Percentiles rank a stretch among this genome's conserved stretches.
Conservation (phyloP, 2,888 invertebrate species). For the Eilema depressum region DNA sequence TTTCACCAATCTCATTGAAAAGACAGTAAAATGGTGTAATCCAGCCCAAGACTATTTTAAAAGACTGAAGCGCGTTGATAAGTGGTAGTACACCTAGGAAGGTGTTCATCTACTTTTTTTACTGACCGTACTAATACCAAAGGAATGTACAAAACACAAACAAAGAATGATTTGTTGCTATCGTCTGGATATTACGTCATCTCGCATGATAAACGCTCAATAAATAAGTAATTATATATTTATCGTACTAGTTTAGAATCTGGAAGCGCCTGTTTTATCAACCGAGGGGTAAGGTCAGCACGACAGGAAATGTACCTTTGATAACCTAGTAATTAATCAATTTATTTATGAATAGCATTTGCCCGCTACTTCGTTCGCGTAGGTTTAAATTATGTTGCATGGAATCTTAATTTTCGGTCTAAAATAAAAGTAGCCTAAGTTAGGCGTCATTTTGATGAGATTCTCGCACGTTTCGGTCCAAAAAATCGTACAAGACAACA, state of each 20-base stretch:
- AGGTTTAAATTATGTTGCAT: no score
- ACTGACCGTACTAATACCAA: not conserved
- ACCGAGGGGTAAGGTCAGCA: slow-evolving; percentile 39
- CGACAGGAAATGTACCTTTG: slow-evolving; percentile 38
- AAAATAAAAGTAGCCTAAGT: no score
- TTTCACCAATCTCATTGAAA: no score
- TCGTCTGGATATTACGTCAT: not conserved
- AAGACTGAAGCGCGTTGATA: not conserved
- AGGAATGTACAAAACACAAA: not conserved
- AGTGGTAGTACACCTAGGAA: no score
- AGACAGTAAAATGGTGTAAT: no score
- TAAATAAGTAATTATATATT: slow-evolving; percentile 12
- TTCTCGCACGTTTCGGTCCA: no score
- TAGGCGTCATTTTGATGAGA: no score
- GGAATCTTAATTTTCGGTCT: no score
- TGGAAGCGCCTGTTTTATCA: slow-evolving; percentile 22
- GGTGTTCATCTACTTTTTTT: not conserved
- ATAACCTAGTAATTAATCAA: slow-evolving; percentile 48
- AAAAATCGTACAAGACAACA: no score
- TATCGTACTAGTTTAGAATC: slow-evolving; percentile 23
- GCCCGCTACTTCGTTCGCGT: no score
- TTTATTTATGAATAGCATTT: slow-evolving; percentile 15
- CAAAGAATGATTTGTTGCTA: not conserved
- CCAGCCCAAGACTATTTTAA: not conserved
- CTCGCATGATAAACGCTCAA: not conserved